These are phyloP conservation scores for Bemisia tabaci DNA, from an alignment of 1,140 invertebrate species.

Conservation along the genomic window DNA sequence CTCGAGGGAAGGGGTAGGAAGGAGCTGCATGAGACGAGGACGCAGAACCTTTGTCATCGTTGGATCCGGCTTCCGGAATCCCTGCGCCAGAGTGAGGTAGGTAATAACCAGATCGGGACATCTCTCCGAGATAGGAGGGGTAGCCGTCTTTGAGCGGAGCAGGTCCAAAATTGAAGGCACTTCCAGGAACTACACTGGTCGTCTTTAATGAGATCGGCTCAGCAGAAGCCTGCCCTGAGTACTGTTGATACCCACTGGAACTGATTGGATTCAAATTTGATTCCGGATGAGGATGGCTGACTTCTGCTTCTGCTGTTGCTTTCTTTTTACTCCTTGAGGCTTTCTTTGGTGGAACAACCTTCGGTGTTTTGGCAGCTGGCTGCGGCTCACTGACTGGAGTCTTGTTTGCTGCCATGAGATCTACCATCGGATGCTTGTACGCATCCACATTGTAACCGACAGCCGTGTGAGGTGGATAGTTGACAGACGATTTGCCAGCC, in stretches of 20 bases:
- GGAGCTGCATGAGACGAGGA: slow-evolving; percentile 33
- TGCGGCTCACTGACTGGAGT: neutral
- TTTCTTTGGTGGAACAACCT: slow-evolving; percentile 16
- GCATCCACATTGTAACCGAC: neutral
- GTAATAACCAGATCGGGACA: slow-evolving; percentile 20
- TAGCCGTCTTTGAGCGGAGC: slow-evolving; percentile 38
- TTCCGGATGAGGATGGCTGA: slow-evolving; percentile 10
- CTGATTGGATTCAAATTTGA: slow-evolving; percentile 6
- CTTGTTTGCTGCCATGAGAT: slow-evolving; percentile 12
- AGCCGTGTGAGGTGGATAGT: neutral
- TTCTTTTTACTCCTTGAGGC: slow-evolving; percentile 22
- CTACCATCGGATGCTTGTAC: slow-evolving; percentile 19
- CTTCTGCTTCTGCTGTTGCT: slow-evolving; percentile 15
- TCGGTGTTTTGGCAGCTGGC: slow-evolving; percentile 1
- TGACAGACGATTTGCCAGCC: neutral
- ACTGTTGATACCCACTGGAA: slow-evolving; percentile 35
- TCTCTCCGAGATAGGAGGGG: slow-evolving; percentile 44
- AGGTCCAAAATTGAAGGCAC: slow-evolving; percentile 53
- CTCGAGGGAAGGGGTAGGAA: slow-evolving; percentile 35
- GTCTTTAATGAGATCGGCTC: slow-evolving; percentile 35
- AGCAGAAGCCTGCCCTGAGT: slow-evolving; percentile 34
- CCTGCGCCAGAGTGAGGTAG: slow-evolving; percentile 17
- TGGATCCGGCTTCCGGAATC: slow-evolving; percentile 37
- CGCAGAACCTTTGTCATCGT: slow-evolving; percentile 39
- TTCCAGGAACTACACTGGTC: slow-evolving; percentile 46